These are phyloP conservation scores for Laupala kohalensis DNA, from an alignment of 1,140 invertebrate genomes.

Conservation along the genomic window DNA sequence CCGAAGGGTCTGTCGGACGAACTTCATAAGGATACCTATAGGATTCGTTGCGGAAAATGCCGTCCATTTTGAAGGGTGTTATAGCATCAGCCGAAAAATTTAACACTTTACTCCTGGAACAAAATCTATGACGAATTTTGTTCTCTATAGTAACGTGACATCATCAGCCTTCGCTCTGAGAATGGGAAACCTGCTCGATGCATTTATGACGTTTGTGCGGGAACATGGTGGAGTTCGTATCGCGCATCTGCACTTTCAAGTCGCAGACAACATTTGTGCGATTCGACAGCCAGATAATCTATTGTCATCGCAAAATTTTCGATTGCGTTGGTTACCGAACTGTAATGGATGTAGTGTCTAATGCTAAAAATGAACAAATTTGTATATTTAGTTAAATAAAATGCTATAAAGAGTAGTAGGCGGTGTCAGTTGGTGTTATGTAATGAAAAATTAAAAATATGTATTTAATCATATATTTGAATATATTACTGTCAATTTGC, in stretches of 20 bases:
- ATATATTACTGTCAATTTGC: neutral
- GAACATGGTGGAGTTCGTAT: neutral
- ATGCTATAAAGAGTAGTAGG: neutral
- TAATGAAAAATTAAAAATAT: neutral
- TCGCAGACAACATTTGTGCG: neutral
- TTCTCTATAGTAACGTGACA: neutral
- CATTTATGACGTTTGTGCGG: conserved; percentile 6
- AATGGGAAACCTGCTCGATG: neutral
- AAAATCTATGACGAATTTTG: neutral
- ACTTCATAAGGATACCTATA: conserved; percentile 7
- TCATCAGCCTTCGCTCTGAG: neutral
- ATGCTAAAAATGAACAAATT: too few relatives aligned
- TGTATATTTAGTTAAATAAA: too few relatives aligned
- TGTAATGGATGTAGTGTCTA: too few relatives aligned
- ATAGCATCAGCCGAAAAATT: neutral
- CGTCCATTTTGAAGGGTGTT: conserved; percentile 16
- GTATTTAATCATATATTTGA: neutral
- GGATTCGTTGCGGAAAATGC: conserved; percentile 13
- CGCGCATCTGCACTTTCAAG: conserved; percentile 1
- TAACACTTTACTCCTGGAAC: neutral
- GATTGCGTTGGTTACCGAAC: too few relatives aligned
- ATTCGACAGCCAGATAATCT: neutral
- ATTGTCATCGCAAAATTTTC: neutral
- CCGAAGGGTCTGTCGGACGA: conserved; percentile 10
- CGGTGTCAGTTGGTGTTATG: neutral